Conservation (phyloP, 2,888 invertebrate species). For the Pyralis farinalis region DNA sequence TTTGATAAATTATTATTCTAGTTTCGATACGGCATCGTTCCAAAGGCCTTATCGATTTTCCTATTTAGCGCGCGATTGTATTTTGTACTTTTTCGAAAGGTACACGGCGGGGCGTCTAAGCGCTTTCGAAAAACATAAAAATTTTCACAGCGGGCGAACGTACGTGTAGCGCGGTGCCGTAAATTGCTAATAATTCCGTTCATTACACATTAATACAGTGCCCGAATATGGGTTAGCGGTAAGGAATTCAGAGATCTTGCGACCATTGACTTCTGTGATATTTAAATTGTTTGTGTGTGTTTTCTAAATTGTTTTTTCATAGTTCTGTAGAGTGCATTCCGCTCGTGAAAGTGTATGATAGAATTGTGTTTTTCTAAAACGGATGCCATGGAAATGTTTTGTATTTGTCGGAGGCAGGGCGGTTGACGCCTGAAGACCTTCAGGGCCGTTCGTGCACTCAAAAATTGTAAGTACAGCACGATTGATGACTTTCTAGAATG, state of each 20-base stretch:
- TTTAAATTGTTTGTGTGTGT: conserved; percentile 37
- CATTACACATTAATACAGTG: conserved; percentile 72
- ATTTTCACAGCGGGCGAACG: conserved; percentile 66
- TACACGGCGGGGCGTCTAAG: conserved; percentile 63
- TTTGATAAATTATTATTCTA: conserved; percentile 79
- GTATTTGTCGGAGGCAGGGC: neutral
- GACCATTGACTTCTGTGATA: conserved; percentile 54
- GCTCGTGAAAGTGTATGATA: conserved; percentile 61
- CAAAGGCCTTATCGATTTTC: conserved; percentile 76
- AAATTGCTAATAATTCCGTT: conserved; percentile 78
- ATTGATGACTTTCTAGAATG: no score
- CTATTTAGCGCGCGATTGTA: conserved; percentile 72
- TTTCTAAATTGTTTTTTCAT: conserved; percentile 54
- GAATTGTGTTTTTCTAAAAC: conserved; percentile 61
- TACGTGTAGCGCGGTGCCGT: conserved; percentile 68
- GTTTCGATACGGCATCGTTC: conserved; percentile 64
- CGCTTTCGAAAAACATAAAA: conserved; percentile 77
- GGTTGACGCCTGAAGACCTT: neutral
- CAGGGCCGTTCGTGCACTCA: neutral
- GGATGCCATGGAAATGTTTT: conserved; percentile 37
- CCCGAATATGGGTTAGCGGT: conserved; percentile 76
- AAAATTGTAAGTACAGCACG: conserved; percentile 3
- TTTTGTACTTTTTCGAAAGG: conserved; percentile 77
- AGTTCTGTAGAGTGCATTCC: conserved; percentile 55
- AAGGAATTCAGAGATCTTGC: conserved; percentile 53